These are phyloP conservation scores for Lithosia quadra DNA, from an alignment of 2,888 invertebrate genomes.

Conservation along the genomic window DNA sequence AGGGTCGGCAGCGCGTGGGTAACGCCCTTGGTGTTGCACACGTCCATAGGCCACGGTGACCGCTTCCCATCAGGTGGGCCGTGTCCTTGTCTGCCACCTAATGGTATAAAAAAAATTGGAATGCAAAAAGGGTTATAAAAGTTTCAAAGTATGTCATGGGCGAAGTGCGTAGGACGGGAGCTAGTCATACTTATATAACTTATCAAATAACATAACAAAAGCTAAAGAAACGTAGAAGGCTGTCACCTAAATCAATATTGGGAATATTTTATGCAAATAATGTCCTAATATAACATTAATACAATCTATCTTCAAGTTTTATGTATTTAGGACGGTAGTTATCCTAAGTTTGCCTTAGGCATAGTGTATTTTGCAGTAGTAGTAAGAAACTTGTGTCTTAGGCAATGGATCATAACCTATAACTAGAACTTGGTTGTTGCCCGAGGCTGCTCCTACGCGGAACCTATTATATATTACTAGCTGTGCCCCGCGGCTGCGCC, in stretches of 20 bases:
- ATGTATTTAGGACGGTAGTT: conserved; percentile 12
- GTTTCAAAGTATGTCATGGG: no score
- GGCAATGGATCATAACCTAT: background rate
- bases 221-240: background rate
- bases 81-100: no score
- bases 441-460: no score
- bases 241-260: conserved; percentile 6
- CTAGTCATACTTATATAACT: background rate
- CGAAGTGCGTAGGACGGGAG: no score
- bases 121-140: no score
- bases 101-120: no score
- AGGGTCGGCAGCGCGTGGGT: no score
- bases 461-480: no score
- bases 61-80: no score
- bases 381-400: background rate
- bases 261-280: conserved; percentile 5
- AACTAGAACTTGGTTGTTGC: background rate
- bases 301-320: background rate
- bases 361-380: background rate
- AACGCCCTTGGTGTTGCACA: no score
- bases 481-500: no score
- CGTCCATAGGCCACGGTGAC: no score
- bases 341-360: background rate
- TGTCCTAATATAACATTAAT: background rate
- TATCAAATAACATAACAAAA: background rate